Evolutionary conservation across 2,797 vertebrate genomes (phyloP), one percentile per base, ranked within the genome.

Genomic region (Darevskia mixta): DNA sequence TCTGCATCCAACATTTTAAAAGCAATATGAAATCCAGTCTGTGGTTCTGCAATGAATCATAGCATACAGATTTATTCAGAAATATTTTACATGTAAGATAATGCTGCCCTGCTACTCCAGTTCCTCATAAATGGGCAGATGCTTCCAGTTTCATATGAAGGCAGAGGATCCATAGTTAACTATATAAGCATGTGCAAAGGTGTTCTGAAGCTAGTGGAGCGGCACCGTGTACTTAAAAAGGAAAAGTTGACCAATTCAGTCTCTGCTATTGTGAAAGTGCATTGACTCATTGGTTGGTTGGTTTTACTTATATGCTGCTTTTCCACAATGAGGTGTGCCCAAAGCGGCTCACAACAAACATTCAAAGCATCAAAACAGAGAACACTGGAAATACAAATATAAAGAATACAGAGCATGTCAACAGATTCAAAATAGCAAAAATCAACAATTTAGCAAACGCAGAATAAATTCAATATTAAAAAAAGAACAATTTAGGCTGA

Each of bases 1-100:
- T 99, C 99, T 86, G 97, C 90, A 93, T 99, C 99, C 78, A 99
- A 97, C 99, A 99, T 99, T 97, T 98, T 98, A 97, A 99, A 99
- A 93, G 98, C 98, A 89, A 99, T 99, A 73, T 98, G 97, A 97
- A 99, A 99, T 92, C 98, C 98, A 85, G 98, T 98, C 84, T 92
- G 96, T 0, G 99, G 98, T 94, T 99, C 99, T 99, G 97, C 64
- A 98, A 98, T 83, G 87, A 94, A 93, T 83, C 49, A 84, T 7
- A 2, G 29, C 1, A 71, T 29, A 86, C 43, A 93, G 10, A 61
- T 23, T 78, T 58, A n/a, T 82, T 86, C 27, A 89, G 29, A 85
- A 89, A 89, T 49, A 90, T 85, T 86, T 83, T 87, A 83, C 27
- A n/a, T 49, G 86, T 86, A 85, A 91, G 41, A 17, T 38, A 91